Base-by-base conservation (phyloP, 2,113 vertebrate species). In the Turnix velox region DNA sequence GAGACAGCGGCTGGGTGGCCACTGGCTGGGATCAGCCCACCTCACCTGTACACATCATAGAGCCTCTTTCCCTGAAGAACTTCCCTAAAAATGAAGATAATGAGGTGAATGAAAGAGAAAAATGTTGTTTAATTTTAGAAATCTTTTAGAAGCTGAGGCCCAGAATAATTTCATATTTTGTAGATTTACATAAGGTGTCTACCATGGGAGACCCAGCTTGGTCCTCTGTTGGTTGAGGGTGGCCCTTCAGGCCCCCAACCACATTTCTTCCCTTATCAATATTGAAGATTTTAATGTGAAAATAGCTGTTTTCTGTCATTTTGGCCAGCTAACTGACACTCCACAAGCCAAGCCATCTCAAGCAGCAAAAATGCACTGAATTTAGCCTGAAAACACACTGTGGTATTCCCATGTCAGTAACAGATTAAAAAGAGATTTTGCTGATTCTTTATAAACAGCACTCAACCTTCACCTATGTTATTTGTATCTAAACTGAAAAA, bases 381-480 rank as follows among this genome's bases (percentile, higher is more conserved):
- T 88, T 72, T 84, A 66, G 33, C 61, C 51, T 71, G 63, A 91
- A 90, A 94, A 81, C 76, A 59, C 9, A 16, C 62, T 65, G 33
- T 88, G 83, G 61, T 87, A 94, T 96, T 95, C 82, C 87, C 91
- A 95, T 95, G 92, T 87, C 91, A 93, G 92, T 68, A 69, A 84
- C 69, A 91, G 88, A 86, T 90, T 94, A 82, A 78, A 92, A 77
- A 87, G 92, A 81, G 91, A 93, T 92, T 91, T 88, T 87, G 61
- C 31, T 20, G 42, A 63, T 93, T 94, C 87, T 87, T 79, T 68
- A 74, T 31, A 68, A 94, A 84, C 84, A 88, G 10, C 77, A 40
- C 76, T 65, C 88, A 92, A 93, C 49, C 65, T 92, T 95, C 81
- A 91, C 91, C 84, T 88, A 24, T 3, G 9, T n/a, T 96, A 91